Evolutionary conservation across 2,113 vertebrate species (phyloP).

Genomic region (Amblyornis subalaris): DNA sequence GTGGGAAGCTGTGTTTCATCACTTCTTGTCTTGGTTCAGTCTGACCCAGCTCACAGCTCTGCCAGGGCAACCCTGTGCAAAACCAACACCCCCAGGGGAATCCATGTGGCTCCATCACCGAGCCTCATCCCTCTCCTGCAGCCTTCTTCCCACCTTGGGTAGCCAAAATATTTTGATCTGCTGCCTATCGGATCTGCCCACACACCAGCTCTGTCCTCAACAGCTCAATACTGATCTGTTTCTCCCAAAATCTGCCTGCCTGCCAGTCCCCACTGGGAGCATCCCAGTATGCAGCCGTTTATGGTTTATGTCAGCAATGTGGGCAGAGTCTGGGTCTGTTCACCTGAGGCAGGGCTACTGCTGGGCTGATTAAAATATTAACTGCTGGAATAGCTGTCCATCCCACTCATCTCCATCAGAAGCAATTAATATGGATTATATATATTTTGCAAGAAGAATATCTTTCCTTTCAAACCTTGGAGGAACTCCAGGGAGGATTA

Average conservation of each 20-base stretch:
- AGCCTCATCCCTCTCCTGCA: neutral
- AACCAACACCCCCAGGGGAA: neutral
- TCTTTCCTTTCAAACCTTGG: conserved; percentile 71
- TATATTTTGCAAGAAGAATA: conserved; percentile 61
- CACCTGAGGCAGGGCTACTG: neutral
- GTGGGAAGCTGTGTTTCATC: neutral
- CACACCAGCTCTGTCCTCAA: neutral
- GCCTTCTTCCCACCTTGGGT: neutral
- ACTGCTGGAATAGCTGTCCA: conserved; percentile 28
- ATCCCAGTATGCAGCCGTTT: accelerated
- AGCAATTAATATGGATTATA: conserved; percentile 69
- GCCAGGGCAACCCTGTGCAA: no score
- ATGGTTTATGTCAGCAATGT: neutral
- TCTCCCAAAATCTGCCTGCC: neutral
- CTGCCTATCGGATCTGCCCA: neutral
- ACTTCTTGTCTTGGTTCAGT: neutral
- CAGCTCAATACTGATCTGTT: accelerated
- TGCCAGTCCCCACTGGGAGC: neutral
- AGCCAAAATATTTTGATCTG: neutral
- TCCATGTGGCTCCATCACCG: neutral
- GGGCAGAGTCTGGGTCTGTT: neutral
- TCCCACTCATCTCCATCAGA: conserved; percentile 59
- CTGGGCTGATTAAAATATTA: conserved; percentile 58
- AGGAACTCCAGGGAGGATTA: conserved; percentile 72
- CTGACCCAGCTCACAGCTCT: neutral